Base-by-base conservation (phyloP, 1,140 invertebrate species). In the Drosophila tsacasi region DNA sequence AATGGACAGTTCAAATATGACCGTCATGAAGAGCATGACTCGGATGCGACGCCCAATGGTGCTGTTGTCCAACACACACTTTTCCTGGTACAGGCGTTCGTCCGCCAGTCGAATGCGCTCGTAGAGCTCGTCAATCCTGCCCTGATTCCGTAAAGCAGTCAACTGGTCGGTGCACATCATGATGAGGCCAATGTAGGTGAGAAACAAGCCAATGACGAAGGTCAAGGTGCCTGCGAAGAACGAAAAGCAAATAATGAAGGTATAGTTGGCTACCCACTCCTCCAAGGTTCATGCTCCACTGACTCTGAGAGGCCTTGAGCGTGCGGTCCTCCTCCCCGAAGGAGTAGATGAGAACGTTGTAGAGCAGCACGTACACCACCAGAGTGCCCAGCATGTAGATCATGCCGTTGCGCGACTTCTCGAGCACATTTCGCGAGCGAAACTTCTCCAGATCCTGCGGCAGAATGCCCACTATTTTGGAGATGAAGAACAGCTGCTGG, bases 101-200 rank as follows among this genome's bases (percentile, higher is more conserved):
- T 93, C 92, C 5, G 92, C 89, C 2, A 64, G 44, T 1, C 78
- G 80, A 8, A 93, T 92, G 8, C 92, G 89, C 44, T 93, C 91
- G 32, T 91, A 93, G 0, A 93, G 49, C 25, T 82, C 78, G 5
- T 89, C 89, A 19, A 93, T 47, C 21, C 81, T 50, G 9, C 71
- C 68, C 66, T 93, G 92, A 60, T 93, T 93, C 9, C 83, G 72
- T 8, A 93, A 25, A 0, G 81, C 82, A 0, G 79, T 81, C 7
- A 92, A 40, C 49, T 93, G 85, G 81, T 93, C 92, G 8, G 91
- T 86, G 21, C 61, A 66, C 92, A 93, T 93, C 91, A 93, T 93
- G n/a, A 91, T 79, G 3, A 93, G 74, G 9, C 89, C 91, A 54
- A 93, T 90, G 44, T 93, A 93, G 21, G 90, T 92, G 37, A 93